Conservation (phyloP, 2,888 invertebrate species). For the Ichneumon xanthorius region DNA sequence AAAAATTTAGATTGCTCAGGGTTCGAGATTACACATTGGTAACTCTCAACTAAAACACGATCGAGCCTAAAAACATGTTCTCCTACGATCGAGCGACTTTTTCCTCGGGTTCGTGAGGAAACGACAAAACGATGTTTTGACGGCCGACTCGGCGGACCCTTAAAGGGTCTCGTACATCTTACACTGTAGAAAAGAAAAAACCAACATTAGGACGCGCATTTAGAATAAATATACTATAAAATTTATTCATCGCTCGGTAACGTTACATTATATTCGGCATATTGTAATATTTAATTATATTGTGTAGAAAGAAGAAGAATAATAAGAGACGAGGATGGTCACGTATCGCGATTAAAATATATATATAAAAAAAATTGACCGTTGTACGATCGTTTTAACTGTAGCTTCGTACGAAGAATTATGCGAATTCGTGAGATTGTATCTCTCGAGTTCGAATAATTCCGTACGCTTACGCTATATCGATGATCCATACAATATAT, state of each 20-base stretch:
- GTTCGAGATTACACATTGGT: conserved; percentile 68
- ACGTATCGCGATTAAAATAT: conserved; percentile 28
- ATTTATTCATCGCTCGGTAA: conserved; percentile 78
- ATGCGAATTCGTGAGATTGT: conserved; percentile 21
- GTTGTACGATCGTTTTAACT: conserved; percentile 43
- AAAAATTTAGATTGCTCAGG: conserved; percentile 76
- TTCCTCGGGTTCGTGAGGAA: conserved; percentile 2
- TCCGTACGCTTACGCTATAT: conserved; percentile 45
- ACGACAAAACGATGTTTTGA: conserved; percentile 1
- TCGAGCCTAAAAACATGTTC: conserved; percentile 27
- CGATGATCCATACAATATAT: conserved; percentile 45
- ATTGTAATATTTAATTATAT: conserved; percentile 64
- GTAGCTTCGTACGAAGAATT: conserved; percentile 47
- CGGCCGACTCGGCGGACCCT: not conserved
- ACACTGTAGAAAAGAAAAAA: conserved; percentile 34
- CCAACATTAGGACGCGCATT: conserved; percentile 41
- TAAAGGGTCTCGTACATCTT: conserved; percentile 12
- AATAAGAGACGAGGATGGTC: conserved; percentile 49
- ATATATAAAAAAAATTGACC: conserved; percentile 18
- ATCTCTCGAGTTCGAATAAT: conserved; percentile 42
- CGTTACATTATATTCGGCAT: conserved; percentile 69
- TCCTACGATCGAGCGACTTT: conserved; percentile 21
- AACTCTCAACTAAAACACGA: conserved; percentile 27
- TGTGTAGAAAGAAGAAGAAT: conserved; percentile 50
- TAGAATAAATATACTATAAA: conserved; percentile 76